These are phyloP conservation scores for Tetropium fuscum DNA, from an alignment of 2,888 invertebrate genomes.

Conservation along the genomic window DNA sequence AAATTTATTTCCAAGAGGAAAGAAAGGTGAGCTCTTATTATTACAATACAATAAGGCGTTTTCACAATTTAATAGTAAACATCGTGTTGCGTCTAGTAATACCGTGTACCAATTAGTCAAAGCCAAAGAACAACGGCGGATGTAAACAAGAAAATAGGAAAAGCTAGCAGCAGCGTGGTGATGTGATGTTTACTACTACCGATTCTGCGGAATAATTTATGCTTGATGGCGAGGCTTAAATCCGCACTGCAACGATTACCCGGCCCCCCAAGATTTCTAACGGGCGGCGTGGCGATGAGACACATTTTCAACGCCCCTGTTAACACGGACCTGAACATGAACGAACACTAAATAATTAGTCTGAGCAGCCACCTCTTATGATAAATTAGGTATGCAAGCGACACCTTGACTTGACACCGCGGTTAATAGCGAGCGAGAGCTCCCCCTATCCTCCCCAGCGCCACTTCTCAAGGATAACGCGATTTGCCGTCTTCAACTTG, in stretches of 20 bases:
- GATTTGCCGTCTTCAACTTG: conserved; percentile 42
- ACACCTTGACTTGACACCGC: conserved; percentile 59
- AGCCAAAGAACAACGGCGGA: conserved; percentile 5
- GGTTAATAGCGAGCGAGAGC: conserved; percentile 53
- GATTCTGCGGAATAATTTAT: conserved; percentile 18
- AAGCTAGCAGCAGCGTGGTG: not conserved
- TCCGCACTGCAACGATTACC: conserved; percentile 1
- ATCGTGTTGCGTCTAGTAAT: conserved; percentile 5
- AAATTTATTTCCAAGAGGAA: too few species aligned
- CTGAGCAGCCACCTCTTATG: conserved; percentile 52
- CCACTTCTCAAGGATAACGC: conserved; percentile 51
- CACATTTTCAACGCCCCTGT: conserved; percentile 43
- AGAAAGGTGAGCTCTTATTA: not conserved
- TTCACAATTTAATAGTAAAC: conserved; percentile 6
- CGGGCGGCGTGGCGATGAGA: conserved; percentile 27
- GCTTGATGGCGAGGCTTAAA: conserved; percentile 9
- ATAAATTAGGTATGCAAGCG: conserved; percentile 59
- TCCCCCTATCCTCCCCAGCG: conserved; percentile 37
- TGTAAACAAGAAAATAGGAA: conserved; percentile 28
- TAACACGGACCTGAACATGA: conserved; percentile 52
- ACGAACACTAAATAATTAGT: conserved; percentile 54
- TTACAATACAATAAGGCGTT: conserved; percentile 1
- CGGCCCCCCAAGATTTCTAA: conserved; percentile 1
- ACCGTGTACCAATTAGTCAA: conserved; percentile 22
- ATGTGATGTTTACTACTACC: conserved; percentile 21